Conservation (phyloP, 2,888 invertebrate species). For the Epirrita christyi region DNA sequence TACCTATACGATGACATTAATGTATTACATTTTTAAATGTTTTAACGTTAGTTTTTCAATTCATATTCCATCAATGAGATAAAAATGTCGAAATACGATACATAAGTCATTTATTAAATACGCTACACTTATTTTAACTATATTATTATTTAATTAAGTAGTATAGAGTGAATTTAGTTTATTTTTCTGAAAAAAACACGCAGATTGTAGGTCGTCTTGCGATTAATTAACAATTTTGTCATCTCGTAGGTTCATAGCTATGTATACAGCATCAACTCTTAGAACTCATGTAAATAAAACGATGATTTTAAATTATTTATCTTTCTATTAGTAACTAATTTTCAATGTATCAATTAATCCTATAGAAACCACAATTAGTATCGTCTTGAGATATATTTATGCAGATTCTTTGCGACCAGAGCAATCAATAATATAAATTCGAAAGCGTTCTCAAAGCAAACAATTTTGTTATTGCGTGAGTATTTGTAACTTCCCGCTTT, state of each 20-base stretch:
- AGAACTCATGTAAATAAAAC: conserved; percentile 61
- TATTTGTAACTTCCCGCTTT: conserved; percentile 62
- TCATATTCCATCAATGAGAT: too few relatives aligned
- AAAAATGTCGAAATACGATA: too few relatives aligned
- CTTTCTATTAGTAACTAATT: conserved; percentile 26
- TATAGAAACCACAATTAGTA: not conserved
- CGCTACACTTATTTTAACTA: too few relatives aligned
- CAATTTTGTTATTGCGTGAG: not conserved
- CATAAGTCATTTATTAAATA: too few relatives aligned
- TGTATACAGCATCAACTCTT: not conserved
- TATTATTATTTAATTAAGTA: too few relatives aligned
- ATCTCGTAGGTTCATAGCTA: not conserved
- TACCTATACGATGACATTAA: too few relatives aligned
- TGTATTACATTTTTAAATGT: too few relatives aligned
- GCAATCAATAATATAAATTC: not conserved
- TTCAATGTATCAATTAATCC: not conserved
- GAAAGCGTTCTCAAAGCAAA: not conserved
- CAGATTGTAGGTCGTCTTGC: not conserved
- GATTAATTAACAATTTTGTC: not conserved
- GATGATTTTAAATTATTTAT: conserved; percentile 49
- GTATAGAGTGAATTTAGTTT: not conserved
- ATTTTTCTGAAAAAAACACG: not conserved
- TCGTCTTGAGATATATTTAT: too few relatives aligned
- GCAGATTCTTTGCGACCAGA: too few relatives aligned
- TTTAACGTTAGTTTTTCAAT: too few relatives aligned